Evolutionary conservation across 2,888 invertebrate species (phyloP).

Genomic region (Microdon myrmicae): DNA sequence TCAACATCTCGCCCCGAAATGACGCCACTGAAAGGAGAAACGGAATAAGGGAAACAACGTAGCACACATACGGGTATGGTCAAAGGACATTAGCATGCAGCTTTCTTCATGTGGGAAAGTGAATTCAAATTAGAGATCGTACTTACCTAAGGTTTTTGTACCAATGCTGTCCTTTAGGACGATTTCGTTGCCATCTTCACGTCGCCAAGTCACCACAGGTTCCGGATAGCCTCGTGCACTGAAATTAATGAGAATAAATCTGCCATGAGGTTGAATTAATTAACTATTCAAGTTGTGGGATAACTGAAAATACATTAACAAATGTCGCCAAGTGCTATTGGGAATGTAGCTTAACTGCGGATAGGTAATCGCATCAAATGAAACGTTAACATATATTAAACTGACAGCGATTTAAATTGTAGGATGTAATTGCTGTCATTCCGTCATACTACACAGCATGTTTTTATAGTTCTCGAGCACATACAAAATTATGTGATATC

Average conservation of each 20-base stretch:
- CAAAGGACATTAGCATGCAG: neutral
- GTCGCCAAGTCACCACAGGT: constrained; percentile 83
- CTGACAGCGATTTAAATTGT: too few relatives aligned
- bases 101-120: constrained; percentile 9
- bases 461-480: too few relatives aligned
- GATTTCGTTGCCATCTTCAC: constrained; percentile 85
- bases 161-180: constrained; percentile 78
- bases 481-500: too few relatives aligned
- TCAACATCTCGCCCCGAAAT: constrained; percentile 80
- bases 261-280: constrained; percentile 9
- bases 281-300: constrained; percentile 1
- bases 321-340: too few relatives aligned
- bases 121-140: constrained; percentile 11
- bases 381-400: too few relatives aligned
- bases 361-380: too few relatives aligned
- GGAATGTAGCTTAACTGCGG: too few relatives aligned
- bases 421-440: too few relatives aligned
- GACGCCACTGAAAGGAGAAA: constrained; percentile 71
- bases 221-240: constrained; percentile 82
- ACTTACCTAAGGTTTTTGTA: constrained; percentile 72
- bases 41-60: neutral
- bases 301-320: too few relatives aligned
- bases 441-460: too few relatives aligned
- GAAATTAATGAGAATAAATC: constrained; percentile 16
- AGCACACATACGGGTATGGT: constrained; percentile 23